Evolutionary conservation across 2,888 invertebrate genomes (phyloP).

Genomic region (Steinernema scapterisci): DNA sequence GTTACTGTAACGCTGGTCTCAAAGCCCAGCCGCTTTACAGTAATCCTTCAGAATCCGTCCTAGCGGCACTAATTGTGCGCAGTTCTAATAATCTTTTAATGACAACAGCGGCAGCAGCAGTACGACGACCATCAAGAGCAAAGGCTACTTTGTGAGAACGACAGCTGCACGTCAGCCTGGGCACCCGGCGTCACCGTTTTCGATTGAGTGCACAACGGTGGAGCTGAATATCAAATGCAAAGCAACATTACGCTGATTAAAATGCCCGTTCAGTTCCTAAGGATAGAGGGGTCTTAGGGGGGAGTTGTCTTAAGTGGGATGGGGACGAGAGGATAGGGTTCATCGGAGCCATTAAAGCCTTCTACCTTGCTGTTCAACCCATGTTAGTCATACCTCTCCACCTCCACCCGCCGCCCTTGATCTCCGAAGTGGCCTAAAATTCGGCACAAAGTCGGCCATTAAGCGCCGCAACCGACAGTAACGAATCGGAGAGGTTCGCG

Average conservation of each 20-base stretch:
- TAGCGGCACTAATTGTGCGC: not conserved
- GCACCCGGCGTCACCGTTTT: not conserved
- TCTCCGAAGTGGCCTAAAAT: slow-evolving; percentile 14
- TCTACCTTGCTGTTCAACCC: too few relatives aligned
- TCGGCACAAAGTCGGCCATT: not conserved
- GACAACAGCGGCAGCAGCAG: not conserved
- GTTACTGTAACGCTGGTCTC: too few relatives aligned
- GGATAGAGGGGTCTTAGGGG: not conserved
- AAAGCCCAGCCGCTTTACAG: not conserved
- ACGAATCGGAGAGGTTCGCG: not conserved
- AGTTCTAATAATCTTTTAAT: slow-evolving; percentile 1
- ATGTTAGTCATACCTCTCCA: too few relatives aligned
- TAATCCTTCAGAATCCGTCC: not conserved
- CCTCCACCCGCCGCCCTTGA: not conserved
- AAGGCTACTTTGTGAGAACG: slow-evolving; percentile 1
- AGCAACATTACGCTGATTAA: not conserved
- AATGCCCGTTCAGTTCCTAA: too few relatives aligned
- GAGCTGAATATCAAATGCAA: slow-evolving; percentile 11
- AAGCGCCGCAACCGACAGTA: not conserved
- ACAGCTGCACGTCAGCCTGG: not conserved
- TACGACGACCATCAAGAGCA: not conserved
- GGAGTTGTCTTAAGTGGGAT: too few relatives aligned
- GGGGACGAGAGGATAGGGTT: not conserved
- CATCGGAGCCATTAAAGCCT: not conserved
- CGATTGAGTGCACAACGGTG: not conserved